Conservation (phyloP, 2,888 invertebrate genomes). For the Hirtodrosophila alboralis region DNA sequence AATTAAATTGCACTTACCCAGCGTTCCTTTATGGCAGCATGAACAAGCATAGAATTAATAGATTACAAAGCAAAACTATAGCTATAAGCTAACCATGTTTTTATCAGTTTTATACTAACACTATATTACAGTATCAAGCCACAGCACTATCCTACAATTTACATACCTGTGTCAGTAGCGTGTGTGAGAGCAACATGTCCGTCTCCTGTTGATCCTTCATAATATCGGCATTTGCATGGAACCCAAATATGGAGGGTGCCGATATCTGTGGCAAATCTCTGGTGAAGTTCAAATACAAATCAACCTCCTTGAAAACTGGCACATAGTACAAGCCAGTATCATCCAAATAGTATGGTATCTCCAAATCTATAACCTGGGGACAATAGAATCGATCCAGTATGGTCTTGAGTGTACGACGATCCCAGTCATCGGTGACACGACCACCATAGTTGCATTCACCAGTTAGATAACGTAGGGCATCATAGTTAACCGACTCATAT, state of each 20-base stretch:
- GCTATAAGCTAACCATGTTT: not conserved
- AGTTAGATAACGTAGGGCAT: conserved; percentile 94
- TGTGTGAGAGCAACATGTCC: conserved; percentile 89
- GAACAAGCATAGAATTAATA: conserved; percentile 16
- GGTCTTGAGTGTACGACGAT: conserved; percentile 93
- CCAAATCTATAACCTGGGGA: conserved; percentile 87
- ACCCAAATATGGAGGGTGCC: conserved; percentile 94
- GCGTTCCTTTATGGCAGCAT: conserved; percentile 81
- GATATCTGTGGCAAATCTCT: conserved; percentile 90
- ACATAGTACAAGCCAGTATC: conserved; percentile 88
- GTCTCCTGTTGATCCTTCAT: conserved; percentile 96
- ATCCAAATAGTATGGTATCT: conserved; percentile 88
- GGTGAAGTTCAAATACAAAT: conserved; percentile 88
- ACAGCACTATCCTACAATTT: not conserved
- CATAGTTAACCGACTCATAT: conserved; percentile 92
- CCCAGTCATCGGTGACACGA: conserved; percentile 98
- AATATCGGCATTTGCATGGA: conserved; percentile 96
- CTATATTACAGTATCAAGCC: no score
- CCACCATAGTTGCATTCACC: conserved; percentile 99
- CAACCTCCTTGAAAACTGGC: conserved; percentile 90
- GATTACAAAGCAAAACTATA: conserved; percentile 6
- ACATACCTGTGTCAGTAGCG: conserved; percentile 90
- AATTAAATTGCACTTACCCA: conserved; percentile 80
- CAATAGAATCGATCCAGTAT: conserved; percentile 92
- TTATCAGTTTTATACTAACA: no score